phyloP scores from a whole-genome alignment of 1,140 invertebrate genomes.

The Bilobella aurantiaca region DNA sequence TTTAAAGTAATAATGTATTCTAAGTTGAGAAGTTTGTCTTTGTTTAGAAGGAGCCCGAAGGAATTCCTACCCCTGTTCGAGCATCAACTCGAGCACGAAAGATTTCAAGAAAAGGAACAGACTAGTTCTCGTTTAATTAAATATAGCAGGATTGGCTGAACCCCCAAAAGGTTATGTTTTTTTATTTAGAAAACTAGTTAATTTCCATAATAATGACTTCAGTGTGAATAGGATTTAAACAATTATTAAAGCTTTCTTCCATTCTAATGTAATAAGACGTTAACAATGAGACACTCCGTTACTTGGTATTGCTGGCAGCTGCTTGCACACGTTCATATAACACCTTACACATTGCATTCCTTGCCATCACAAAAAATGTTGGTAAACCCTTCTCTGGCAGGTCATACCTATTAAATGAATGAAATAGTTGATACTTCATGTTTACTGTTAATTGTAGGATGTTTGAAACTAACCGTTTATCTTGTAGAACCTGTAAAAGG shows the following conservation, averaged over 20 bases:
- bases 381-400: conserved; percentile 23
- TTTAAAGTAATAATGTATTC: too few relatives aligned
- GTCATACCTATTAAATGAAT: conserved; percentile 8
- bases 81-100: not conserved
- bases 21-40: too few relatives aligned
- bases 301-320: not conserved
- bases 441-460: not conserved
- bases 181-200: not conserved
- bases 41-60: not conserved
- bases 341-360: conserved; percentile 18
- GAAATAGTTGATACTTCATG: not conserved
- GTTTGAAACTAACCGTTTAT: not conserved
- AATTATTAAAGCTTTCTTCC: not conserved
- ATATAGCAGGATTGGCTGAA: too few relatives aligned
- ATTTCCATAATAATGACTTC: not conserved
- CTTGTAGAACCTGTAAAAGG: conserved; percentile 5
- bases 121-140: not conserved
- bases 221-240: not conserved
- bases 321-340: not conserved
- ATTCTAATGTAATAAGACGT: not conserved
- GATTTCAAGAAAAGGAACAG: not conserved
- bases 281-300: not conserved
- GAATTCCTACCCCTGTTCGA: not conserved
- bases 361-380: conserved; percentile 19
- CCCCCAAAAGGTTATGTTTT: not conserved